Evolutionary conservation across 2,888 invertebrate genomes (phyloP), one percentile per base, ranked within the genome.

Genomic region (Hemaris fuciformis): DNA sequence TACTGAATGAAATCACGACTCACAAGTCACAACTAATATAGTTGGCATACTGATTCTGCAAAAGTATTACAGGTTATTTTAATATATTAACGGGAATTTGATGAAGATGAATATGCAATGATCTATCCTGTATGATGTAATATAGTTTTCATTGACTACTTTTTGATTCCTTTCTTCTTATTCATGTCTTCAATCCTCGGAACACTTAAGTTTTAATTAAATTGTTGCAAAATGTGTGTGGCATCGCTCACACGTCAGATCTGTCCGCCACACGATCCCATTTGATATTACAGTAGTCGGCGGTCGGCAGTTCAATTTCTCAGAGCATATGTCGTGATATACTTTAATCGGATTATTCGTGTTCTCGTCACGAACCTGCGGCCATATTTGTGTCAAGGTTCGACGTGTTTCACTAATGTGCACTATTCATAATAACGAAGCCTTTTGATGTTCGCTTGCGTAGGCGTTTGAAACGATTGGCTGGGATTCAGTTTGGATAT

Each of bases 331-430:
- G 57, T 63, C 62, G 60, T 57, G 65, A 64, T 61, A 46, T 57
- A 61, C 42, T 63, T 60, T 57, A 67, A 67, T 68, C 65, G 59
- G 68, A 61, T 66, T 62, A 64, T 43, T 62, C 43, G 59, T 61
- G 62, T 60, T 65, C 67, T 18, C 43, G 64, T 69, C 68, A 71
- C 68, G 67, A 66, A 31, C 31, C 15, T 42, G 59, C 41, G 27
- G 60, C 61, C 60, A 63, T 67, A 71, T 66, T 65, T 61, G 65
- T 69, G 69, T 63, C 71, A 71, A 71, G 71, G 71, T 62, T 60
- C 15, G 56, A 42, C 60, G 38, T 66, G 69, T 68, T 67, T 67
- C 65, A 64, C 66, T 71, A 71, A 68, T 68, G 64, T 53, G 43
- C 46, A 34, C 58, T 61, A 67, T 68, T 68, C 65, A 66, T 63